Evolutionary conservation across 35 echinoderm and acorn worm species (phyloP).

Genomic region (Stichopus chloronotus): DNA sequence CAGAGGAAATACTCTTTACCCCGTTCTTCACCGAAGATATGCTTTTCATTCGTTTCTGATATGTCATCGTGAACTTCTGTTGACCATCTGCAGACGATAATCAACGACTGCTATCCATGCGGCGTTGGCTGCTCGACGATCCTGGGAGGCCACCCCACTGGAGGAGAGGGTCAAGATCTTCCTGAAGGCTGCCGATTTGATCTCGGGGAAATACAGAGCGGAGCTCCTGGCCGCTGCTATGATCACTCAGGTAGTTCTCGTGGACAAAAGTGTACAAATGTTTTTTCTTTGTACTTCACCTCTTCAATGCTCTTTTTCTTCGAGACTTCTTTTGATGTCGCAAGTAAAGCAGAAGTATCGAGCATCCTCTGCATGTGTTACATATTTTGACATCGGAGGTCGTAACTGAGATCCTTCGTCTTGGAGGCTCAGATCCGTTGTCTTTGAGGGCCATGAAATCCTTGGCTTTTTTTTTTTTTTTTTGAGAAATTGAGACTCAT

Average conservation of each 20-base stretch:
- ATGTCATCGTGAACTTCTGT: background rate
- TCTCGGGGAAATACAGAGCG: conserved; percentile 76
- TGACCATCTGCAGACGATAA: conserved; percentile 54
- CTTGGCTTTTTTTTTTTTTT: too few relatives aligned
- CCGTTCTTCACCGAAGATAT: too few relatives aligned
- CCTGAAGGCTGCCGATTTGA: conserved; percentile 89
- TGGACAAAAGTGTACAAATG: background rate
- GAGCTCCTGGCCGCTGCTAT: conserved; percentile 87
- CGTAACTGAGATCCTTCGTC: too few relatives aligned
- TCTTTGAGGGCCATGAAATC: too few relatives aligned
- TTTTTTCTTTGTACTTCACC: background rate
- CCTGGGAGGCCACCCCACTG: conserved; percentile 84
- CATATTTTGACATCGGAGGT: too few relatives aligned
- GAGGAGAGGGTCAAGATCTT: conserved; percentile 85
- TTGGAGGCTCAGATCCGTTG: too few relatives aligned
- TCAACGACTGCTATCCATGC: conserved; percentile 91
- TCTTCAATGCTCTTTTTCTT: background rate
- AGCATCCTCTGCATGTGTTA: too few relatives aligned
- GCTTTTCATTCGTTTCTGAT: too few relatives aligned
- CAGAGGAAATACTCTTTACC: too few relatives aligned
- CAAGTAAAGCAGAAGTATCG: too few relatives aligned
- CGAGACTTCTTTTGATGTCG: background rate
- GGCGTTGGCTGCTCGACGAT: conserved; percentile 70
- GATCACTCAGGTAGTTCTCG: conserved; percentile 76
- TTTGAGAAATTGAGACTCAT: too few relatives aligned